A percentile compares a stretch with the other conserved stretches of the same genome.
Conservation (phyloP, 2,113 vertebrate species). For the Ascaphus truei region DNA sequence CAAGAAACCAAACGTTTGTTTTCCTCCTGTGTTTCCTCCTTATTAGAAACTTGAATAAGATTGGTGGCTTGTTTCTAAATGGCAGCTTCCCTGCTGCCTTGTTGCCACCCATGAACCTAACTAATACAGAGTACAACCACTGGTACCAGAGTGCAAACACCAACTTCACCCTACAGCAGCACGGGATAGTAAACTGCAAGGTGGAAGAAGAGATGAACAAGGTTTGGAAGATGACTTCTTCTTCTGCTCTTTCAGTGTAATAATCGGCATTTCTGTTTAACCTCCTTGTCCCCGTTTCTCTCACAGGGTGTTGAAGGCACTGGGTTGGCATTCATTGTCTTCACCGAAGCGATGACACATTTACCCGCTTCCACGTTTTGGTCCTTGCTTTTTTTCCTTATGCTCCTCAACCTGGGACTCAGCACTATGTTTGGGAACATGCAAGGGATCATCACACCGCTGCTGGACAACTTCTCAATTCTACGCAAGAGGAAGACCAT, state of each 20-base stretch:
- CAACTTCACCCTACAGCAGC: slow-evolving; percentile 26
- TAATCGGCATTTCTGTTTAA: background rate
- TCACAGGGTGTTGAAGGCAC: slow-evolving; percentile 67
- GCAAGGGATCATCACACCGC: slow-evolving; percentile 71
- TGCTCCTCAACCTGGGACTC: slow-evolving; percentile 71
- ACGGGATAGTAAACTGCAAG: slow-evolving; percentile 45
- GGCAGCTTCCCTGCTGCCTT: background rate
- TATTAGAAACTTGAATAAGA: slow-evolving; percentile 55
- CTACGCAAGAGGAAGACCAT: slow-evolving; percentile 61
- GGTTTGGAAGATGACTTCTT: slow-evolving; percentile 60
- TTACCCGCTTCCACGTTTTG: slow-evolving; percentile 73
- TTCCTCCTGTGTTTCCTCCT: background rate
- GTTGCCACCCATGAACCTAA: slow-evolving; percentile 34
- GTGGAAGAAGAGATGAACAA: slow-evolving; percentile 65
- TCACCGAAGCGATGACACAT: slow-evolving; percentile 70
- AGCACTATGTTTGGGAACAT: slow-evolving; percentile 69
- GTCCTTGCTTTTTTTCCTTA: slow-evolving; percentile 74
- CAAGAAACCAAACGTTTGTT: background rate
- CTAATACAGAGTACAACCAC: slow-evolving; percentile 43
- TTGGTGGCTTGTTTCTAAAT: slow-evolving; percentile 18
- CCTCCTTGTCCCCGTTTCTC: background rate
- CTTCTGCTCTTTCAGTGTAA: background rate
- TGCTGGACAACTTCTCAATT: slow-evolving; percentile 67
- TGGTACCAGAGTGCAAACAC: slow-evolving; percentile 48
- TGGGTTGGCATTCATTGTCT: slow-evolving; percentile 68